Percentiles rank a stretch among this genome's conserved stretches.
Evolutionary conservation across 2,888 invertebrate species (phyloP).

Genomic region (Meteorus colon): DNA sequence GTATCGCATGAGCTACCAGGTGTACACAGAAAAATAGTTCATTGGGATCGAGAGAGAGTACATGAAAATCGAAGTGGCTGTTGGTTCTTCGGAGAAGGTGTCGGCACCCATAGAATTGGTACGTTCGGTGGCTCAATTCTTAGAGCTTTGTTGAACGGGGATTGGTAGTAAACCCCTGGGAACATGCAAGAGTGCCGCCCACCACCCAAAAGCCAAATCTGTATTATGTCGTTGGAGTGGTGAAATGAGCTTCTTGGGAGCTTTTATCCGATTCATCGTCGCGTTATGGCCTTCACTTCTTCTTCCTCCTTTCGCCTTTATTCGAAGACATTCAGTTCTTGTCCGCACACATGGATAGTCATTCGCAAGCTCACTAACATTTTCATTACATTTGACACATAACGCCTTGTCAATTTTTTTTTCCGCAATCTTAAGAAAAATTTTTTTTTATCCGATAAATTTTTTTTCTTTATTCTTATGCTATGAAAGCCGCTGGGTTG

Average conservation of each 20-base stretch:
- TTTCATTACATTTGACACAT: background rate
- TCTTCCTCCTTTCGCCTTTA: background rate
- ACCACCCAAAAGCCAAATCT: slow-evolving; percentile 40
- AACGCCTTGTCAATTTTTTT: slow-evolving; percentile 8
- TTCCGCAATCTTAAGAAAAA: background rate
- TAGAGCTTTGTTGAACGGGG: slow-evolving; percentile 47
- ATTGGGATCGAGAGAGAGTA: slow-evolving; percentile 24
- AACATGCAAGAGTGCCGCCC: slow-evolving; percentile 8
- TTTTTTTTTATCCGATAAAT: background rate
- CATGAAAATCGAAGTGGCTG: background rate
- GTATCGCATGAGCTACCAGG: too few relatives aligned
- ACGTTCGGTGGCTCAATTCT: slow-evolving; percentile 20
- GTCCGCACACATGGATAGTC: background rate
- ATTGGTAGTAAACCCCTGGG: slow-evolving; percentile 50
- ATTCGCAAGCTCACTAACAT: background rate
- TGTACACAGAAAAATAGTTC: background rate
- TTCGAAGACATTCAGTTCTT: background rate
- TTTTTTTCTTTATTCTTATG: background rate
- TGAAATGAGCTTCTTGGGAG: slow-evolving; percentile 45
- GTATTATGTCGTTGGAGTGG: slow-evolving; percentile 45
- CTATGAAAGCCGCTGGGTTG: background rate
- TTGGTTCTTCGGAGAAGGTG: slow-evolving; percentile 40
- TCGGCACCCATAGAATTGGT: slow-evolving; percentile 31
- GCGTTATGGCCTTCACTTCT: background rate
- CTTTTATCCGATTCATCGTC: slow-evolving; percentile 41